Evolutionary conservation across 2,113 vertebrate genomes (phyloP).

Genomic region (Bolborhynchus lineola): DNA sequence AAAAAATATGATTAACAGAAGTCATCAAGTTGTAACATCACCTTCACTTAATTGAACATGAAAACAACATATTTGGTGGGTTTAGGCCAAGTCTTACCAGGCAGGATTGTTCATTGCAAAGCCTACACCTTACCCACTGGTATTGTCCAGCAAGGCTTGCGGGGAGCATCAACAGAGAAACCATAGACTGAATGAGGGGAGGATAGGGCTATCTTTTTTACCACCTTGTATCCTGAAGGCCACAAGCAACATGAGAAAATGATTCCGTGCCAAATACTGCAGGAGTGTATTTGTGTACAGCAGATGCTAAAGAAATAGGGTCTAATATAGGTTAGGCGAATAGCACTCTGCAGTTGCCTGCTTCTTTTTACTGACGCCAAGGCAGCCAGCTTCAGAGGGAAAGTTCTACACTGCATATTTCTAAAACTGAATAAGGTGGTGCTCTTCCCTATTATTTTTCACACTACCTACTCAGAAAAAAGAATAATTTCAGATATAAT

Average conservation of each 20-base stretch:
- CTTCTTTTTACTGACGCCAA: not conserved
- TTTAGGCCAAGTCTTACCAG: not conserved
- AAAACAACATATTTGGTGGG: not conserved
- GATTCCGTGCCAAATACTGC: not conserved
- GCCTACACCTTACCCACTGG: not conserved
- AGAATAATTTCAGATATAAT: not conserved
- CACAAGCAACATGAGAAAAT: not conserved
- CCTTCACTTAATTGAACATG: not conserved
- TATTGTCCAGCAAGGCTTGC: not conserved
- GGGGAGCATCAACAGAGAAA: not conserved
- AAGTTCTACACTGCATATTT: not conserved
- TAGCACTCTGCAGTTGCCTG: not conserved
- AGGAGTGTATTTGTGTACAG: not conserved
- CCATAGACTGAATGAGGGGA: not conserved
- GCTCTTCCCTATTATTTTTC: not conserved
- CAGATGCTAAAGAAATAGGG: not conserved
- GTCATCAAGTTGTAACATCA: not conserved
- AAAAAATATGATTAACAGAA: constrained; percentile 19
- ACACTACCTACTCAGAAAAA: not conserved
- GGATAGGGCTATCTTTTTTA: not conserved
- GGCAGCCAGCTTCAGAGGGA: not conserved
- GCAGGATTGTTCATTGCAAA: not conserved
- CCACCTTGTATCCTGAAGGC: not conserved
- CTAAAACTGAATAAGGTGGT: not conserved
- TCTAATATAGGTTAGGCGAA: not conserved